phyloP scores from a whole-genome alignment of 2,797 vertebrate species.

The Decapterus maruadsi region DNA sequence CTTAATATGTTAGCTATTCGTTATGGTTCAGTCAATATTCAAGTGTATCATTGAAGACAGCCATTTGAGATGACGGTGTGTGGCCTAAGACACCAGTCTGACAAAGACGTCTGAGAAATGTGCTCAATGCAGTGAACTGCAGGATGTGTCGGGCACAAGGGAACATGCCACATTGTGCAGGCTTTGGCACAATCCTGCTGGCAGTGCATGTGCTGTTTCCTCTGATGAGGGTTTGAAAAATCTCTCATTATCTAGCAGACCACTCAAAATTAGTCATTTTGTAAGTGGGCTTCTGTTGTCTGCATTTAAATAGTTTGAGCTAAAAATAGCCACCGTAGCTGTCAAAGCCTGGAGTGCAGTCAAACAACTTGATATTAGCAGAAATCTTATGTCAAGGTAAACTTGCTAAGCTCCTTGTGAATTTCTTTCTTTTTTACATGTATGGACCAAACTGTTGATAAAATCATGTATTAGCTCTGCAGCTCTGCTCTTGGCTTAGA shows the following conservation, averaged over 20 bases:
- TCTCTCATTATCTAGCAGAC: constrained; percentile 6
- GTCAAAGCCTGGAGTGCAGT: background rate
- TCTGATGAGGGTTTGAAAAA: constrained; percentile 11
- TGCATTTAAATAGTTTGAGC: constrained; percentile 22
- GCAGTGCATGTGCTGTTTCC: background rate
- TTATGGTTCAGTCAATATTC: background rate
- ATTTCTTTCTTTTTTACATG: background rate
- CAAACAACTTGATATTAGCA: background rate
- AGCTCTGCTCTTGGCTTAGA: background rate
- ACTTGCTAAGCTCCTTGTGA: background rate
- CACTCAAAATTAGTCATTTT: constrained; percentile 26
- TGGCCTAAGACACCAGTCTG: background rate
- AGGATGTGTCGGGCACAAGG: background rate
- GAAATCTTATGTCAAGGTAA: background rate
- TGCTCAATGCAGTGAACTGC: background rate
- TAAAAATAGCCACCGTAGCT: constrained; percentile 20
- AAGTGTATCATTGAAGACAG: background rate
- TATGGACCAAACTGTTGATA: background rate
- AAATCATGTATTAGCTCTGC: background rate
- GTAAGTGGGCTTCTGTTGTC: constrained; percentile 3
- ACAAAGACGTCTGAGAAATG: constrained; percentile 6
- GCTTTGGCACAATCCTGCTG: background rate
- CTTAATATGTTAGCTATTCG: background rate
- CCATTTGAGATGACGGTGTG: background rate
- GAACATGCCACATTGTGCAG: background rate